Evolutionary conservation across 2,113 vertebrate genomes (phyloP).

Genomic region (Seriola quinqueradiata): DNA sequence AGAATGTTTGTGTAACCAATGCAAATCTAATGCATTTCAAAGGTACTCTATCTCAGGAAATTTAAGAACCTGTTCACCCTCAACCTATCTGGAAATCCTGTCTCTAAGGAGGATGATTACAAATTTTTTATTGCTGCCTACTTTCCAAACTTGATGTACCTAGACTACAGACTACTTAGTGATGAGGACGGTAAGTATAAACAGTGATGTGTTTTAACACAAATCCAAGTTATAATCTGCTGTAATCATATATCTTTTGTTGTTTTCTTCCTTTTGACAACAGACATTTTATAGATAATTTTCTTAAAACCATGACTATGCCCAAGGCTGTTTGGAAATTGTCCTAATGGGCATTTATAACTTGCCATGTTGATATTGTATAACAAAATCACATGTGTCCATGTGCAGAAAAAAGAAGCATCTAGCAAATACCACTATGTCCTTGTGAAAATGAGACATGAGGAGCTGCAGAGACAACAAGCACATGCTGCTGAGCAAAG

Average conservation of each 20-base stretch:
- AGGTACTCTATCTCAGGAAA: conserved; percentile 90
- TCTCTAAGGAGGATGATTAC: conserved; percentile 83
- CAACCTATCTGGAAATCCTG: conserved; percentile 89
- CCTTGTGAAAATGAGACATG: conserved; percentile 76
- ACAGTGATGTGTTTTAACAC: not conserved
- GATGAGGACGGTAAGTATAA: conserved; percentile 83
- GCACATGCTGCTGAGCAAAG: conserved; percentile 65
- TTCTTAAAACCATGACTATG: not conserved
- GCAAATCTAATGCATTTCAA: conserved; percentile 9
- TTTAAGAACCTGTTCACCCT: conserved; percentile 86
- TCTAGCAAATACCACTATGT: conserved; percentile 76
- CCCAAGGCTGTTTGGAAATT: not conserved
- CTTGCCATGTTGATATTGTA: not conserved
- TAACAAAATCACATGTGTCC: not conserved
- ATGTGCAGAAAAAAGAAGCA: conserved; percentile 83
- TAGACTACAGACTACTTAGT: conserved; percentile 88
- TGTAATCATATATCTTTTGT: not conserved
- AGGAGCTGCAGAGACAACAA: conserved; percentile 74
- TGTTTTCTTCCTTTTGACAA: not conserved
- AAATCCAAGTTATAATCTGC: not conserved
- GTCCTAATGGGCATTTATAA: not conserved
- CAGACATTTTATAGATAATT: not conserved
- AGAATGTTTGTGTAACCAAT: not conserved
- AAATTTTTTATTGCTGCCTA: conserved; percentile 84
- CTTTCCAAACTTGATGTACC: conserved; percentile 87